These are phyloP conservation scores for Drosophila subsilvestris DNA, from an alignment of 2,888 invertebrate genomes.

Conservation along the genomic window DNA sequence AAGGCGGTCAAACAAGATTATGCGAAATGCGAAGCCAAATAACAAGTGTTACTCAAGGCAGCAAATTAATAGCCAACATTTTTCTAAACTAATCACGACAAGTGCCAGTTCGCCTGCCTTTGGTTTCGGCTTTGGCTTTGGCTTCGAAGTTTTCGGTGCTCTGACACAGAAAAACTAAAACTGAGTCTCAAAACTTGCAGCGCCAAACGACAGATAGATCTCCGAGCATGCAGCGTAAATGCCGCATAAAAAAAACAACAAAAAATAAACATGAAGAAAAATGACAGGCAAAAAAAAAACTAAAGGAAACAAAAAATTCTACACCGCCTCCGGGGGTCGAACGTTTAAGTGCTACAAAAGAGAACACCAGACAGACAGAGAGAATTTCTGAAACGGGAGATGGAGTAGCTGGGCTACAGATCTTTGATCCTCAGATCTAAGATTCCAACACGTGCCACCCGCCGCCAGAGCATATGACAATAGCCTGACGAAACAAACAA, in stretches of 20 bases:
- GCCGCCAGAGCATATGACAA: slow-evolving; percentile 21
- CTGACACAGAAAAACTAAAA: background rate
- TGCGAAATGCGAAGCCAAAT: slow-evolving; percentile 46
- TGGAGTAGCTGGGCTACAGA: slow-evolving; percentile 3
- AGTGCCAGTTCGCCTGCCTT: slow-evolving; percentile 27
- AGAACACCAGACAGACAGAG: background rate
- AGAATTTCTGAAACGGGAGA: slow-evolving; percentile 19
- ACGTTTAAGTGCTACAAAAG: slow-evolving; percentile 6
- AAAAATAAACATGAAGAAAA: slow-evolving; percentile 39
- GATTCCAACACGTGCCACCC: slow-evolving; percentile 40
- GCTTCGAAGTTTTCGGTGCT: background rate
- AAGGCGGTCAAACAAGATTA: slow-evolving; percentile 53
- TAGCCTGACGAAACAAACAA: slow-evolving; percentile 4
- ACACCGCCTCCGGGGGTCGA: slow-evolving; percentile 36
- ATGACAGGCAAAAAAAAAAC: slow-evolving; percentile 37
- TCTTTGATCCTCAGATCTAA: slow-evolving; percentile 23
- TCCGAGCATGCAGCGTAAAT: slow-evolving; percentile 27
- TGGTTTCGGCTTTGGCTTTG: background rate
- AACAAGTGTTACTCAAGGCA: slow-evolving; percentile 64
- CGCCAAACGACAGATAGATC: slow-evolving; percentile 38
- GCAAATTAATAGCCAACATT: slow-evolving; percentile 58
- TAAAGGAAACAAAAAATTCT: slow-evolving; percentile 5
- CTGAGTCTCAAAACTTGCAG: slow-evolving; percentile 13
- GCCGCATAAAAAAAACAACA: slow-evolving; percentile 22
- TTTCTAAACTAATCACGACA: slow-evolving; percentile 61